A percentile compares a stretch with the other conserved stretches of the same genome.
These are phyloP conservation scores for Drosophila aldrichi DNA, from an alignment of 2,888 invertebrate genomes.

Conservation along the genomic window DNA sequence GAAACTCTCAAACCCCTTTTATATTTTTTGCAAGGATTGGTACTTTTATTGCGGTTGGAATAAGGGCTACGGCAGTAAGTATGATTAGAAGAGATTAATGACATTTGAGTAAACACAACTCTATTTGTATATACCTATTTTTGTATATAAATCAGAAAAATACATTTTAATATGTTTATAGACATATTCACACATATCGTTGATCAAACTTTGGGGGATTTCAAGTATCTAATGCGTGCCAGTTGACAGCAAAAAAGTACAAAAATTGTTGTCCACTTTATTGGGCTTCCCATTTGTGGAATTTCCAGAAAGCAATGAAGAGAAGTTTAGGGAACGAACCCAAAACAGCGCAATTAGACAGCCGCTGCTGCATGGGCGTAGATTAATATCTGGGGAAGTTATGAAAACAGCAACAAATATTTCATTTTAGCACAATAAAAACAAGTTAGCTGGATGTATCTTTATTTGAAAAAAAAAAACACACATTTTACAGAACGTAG, in stretches of 20 bases:
- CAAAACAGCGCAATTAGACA: conserved; percentile 8
- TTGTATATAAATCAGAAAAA: background rate
- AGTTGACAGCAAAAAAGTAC: conserved; percentile 4
- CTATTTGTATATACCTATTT: background rate
- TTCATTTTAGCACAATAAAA: conserved; percentile 24
- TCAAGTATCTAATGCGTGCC: conserved; percentile 14
- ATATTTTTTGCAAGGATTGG: background rate
- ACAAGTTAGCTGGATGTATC: background rate
- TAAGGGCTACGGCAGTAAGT: background rate
- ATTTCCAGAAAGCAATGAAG: conserved; percentile 20
- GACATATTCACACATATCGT: background rate
- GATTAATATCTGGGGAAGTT: conserved; percentile 38
- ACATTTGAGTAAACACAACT: background rate
- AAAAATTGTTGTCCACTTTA: conserved; percentile 9
- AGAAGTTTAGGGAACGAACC: conserved; percentile 10
- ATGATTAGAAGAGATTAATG: background rate
- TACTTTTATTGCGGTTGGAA: conserved; percentile 12
- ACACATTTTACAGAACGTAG: background rate
- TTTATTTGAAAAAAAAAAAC: background rate
- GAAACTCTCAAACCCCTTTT: conserved; percentile 26
- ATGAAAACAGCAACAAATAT: conserved; percentile 15
- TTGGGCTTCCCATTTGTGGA: conserved; percentile 25
- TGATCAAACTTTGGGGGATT: conserved; percentile 42
- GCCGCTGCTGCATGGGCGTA: background rate
- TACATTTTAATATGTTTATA: background rate